These are phyloP conservation scores for Ectropis crepuscularia DNA, from an alignment of 2,888 invertebrate species.

Conservation along the genomic window DNA sequence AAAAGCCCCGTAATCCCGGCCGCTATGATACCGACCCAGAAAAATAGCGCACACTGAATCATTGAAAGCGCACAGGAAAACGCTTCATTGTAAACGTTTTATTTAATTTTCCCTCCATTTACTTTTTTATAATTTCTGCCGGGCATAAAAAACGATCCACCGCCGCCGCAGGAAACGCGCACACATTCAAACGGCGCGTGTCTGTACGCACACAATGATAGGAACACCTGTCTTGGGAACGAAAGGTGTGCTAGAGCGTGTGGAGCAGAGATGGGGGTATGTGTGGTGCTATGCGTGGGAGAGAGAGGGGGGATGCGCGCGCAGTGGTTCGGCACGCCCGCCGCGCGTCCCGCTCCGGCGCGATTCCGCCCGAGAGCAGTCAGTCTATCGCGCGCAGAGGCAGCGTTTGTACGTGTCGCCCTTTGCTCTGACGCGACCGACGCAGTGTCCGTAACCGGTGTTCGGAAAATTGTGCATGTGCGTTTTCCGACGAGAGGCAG, in stretches of 20 bases:
- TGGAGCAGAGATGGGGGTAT: conserved; percentile 64
- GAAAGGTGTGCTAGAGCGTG: conserved; percentile 81
- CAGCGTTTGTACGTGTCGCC: conserved; percentile 76
- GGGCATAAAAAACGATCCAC: conserved; percentile 83
- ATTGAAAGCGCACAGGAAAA: conserved; percentile 83
- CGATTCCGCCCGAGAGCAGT: conserved; percentile 64
- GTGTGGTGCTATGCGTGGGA: conserved; percentile 55
- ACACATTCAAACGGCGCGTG: conserved; percentile 63
- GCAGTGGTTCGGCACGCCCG: conserved; percentile 78
- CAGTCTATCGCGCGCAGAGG: conserved; percentile 83
- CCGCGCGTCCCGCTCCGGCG: conserved; percentile 81
- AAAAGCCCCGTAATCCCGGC: conserved; percentile 73
- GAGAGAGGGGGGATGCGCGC: conserved; percentile 75
- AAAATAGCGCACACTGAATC: conserved; percentile 81
- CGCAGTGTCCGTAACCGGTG: conserved; percentile 82
- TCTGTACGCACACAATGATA: conserved; percentile 78
- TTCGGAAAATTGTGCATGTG: conserved; percentile 85
- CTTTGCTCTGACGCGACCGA: conserved; percentile 79
- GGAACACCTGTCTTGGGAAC: conserved; percentile 83
- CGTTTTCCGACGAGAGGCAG: conserved; percentile 81
- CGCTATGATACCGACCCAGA: conserved; percentile 69
- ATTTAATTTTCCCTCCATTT: conserved; percentile 85
- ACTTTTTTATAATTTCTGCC: conserved; percentile 84
- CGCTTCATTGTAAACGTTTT: conserved; percentile 84
- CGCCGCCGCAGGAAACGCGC: conserved; percentile 82